phyloP scores from a whole-genome alignment of 2,797 vertebrate genomes.

The Alouatta caraya region DNA sequence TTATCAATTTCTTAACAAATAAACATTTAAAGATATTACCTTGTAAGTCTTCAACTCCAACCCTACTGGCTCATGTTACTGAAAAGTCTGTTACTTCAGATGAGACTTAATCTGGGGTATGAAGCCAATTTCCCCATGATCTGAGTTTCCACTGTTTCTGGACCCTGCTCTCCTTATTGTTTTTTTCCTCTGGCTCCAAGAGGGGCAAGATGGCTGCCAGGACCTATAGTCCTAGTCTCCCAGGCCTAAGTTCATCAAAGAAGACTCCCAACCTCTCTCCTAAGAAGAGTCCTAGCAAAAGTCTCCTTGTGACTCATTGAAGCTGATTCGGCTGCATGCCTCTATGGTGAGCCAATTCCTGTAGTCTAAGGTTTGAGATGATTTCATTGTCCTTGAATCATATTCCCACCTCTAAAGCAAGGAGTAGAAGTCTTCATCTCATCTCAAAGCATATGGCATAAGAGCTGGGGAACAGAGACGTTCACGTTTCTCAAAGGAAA shows the following conservation, averaged over 20 bases:
- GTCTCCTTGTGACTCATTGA: not conserved
- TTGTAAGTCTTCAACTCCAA: not conserved
- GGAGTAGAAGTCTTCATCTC: not conserved
- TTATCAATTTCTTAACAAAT: slow-evolving; percentile 1
- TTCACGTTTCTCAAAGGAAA: slow-evolving; percentile 39
- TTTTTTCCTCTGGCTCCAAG: not conserved
- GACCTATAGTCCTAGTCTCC: not conserved
- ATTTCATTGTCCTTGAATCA: not conserved
- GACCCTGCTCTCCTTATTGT: not conserved
- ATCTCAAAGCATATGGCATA: not conserved
- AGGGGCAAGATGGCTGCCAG: not conserved
- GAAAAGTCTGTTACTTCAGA: not conserved
- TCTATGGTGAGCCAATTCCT: not conserved
- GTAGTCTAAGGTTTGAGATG: not conserved
- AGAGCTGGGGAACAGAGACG: not conserved
- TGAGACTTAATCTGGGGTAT: not conserved
- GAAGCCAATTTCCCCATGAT: not conserved
- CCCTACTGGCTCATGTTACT: not conserved
- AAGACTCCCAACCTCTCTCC: not conserved
- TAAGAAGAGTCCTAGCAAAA: not conserved
- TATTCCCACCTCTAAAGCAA: not conserved
- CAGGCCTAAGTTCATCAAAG: not conserved
- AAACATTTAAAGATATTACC: not conserved
- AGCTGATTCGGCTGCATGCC: not conserved
- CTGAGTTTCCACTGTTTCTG: not conserved